phyloP scores from a whole-genome alignment of 2,888 invertebrate species.

The Cheiracanthium punctorium region DNA sequence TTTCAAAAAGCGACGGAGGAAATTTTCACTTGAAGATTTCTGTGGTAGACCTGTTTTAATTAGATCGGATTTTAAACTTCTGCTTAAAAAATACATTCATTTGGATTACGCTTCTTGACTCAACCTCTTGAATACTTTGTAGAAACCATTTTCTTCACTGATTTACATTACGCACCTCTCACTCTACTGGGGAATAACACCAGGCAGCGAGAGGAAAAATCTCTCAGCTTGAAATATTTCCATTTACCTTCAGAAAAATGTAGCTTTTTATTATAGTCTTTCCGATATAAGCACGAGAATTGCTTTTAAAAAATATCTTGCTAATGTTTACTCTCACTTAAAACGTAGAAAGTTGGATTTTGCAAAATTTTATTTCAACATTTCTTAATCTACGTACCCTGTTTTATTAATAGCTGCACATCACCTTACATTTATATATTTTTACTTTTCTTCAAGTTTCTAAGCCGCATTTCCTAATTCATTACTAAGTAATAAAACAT shows the following conservation, averaged over 20 bases:
- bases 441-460: no score
- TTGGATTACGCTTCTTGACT: conserved; percentile 55
- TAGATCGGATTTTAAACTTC: conserved; percentile 52
- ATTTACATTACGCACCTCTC: conserved; percentile 36
- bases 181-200: conserved; percentile 26
- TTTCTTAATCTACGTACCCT: no score
- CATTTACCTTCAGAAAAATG: conserved; percentile 40
- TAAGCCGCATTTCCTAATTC: no score
- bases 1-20: conserved; percentile 10
- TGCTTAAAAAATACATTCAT: conserved; percentile 54
- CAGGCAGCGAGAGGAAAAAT: conserved; percentile 16
- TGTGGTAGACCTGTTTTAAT: conserved; percentile 65
- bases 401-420: no score
- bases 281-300: not conserved
- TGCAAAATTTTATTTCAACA: no score
- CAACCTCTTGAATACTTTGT: conserved; percentile 34
- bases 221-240: no score
- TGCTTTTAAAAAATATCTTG: no score
- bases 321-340: conserved; percentile 17
- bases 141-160: conserved; percentile 46
- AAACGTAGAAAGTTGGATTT: no score
- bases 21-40: conserved; percentile 10
- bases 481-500: no score
- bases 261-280: conserved; percentile 22
- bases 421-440: no score